These are phyloP conservation scores for Mechanitis mazaeus DNA, from an alignment of 2,888 invertebrate genomes.

Conservation along the genomic window DNA sequence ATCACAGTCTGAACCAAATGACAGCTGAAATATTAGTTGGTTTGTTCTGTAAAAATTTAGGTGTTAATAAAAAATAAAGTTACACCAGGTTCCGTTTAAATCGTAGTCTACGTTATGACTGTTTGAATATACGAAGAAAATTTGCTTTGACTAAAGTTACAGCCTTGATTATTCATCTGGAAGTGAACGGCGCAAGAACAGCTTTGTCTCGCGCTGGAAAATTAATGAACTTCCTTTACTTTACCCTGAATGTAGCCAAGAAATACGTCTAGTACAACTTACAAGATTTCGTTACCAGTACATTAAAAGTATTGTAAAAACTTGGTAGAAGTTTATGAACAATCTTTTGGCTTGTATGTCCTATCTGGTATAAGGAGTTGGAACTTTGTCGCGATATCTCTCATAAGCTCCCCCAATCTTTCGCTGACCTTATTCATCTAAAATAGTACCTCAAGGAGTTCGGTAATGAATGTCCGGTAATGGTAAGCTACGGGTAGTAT, in stretches of 20 bases:
- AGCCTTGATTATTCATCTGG: slow-evolving; percentile 28
- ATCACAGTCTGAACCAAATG: too few relatives aligned
- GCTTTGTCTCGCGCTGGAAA: slow-evolving; percentile 23
- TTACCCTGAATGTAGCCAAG: slow-evolving; percentile 22
- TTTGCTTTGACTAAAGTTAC: slow-evolving; percentile 27
- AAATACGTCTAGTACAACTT: slow-evolving; percentile 18
- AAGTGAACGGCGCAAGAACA: slow-evolving; percentile 18
- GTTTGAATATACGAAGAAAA: slow-evolving; percentile 22
- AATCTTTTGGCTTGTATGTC: slow-evolving; percentile 28
- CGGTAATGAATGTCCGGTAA: slow-evolving; percentile 70
- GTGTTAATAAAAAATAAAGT: neutral
- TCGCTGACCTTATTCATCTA: slow-evolving; percentile 62
- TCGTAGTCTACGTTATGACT: slow-evolving; percentile 7
- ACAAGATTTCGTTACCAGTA: slow-evolving; percentile 23
- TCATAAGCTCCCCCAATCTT: slow-evolving; percentile 69
- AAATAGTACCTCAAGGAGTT: slow-evolving; percentile 74
- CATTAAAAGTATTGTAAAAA: slow-evolving; percentile 20
- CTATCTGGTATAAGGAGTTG: slow-evolving; percentile 44
- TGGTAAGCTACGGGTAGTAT: slow-evolving; percentile 51
- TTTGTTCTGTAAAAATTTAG: too few relatives aligned
- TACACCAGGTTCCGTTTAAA: neutral
- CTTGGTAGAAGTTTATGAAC: slow-evolving; percentile 17
- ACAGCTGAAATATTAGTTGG: too few relatives aligned
- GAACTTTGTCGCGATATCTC: slow-evolving; percentile 72
- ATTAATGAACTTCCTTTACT: slow-evolving; percentile 29